A percentile compares a stretch with the other conserved stretches of the same genome.
phyloP scores from a whole-genome alignment of 2,888 invertebrate genomes.

The Brachyptera putata region DNA sequence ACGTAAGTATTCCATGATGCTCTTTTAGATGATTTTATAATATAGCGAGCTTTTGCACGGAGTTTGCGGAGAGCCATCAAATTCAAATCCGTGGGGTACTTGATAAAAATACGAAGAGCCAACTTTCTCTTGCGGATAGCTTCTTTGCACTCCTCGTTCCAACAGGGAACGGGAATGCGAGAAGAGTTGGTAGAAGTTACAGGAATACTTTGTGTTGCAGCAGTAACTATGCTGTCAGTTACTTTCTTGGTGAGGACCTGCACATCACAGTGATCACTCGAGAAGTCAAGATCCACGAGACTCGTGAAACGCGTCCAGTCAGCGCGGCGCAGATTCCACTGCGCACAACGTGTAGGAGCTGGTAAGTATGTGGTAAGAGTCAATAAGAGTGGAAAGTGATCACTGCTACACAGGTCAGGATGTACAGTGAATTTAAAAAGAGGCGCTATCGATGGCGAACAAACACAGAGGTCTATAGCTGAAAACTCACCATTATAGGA shows the following conservation, averaged over 20 bases:
- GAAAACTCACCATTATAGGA: too few relatives aligned
- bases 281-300: not conserved
- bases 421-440: not conserved
- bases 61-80: not conserved
- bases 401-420: not conserved
- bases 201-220: not conserved
- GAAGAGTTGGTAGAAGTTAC: not conserved
- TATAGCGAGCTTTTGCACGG: not conserved
- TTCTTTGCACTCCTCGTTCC: not conserved
- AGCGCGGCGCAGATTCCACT: not conserved
- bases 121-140: not conserved
- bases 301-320: not conserved
- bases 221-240: not conserved
- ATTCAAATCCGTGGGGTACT: not conserved
- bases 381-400: not conserved
- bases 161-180: not conserved
- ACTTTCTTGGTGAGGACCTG: not conserved
- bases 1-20: not conserved
- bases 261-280: not conserved
- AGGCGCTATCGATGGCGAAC: not conserved
- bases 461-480: not conserved
- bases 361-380: not conserved
- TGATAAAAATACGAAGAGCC: not conserved
- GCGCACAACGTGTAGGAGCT: not conserved
- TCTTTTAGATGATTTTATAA: not conserved